These are phyloP conservation scores for Silurus glanis DNA, from an alignment of 2,113 vertebrate genomes.

Conservation along the genomic window DNA sequence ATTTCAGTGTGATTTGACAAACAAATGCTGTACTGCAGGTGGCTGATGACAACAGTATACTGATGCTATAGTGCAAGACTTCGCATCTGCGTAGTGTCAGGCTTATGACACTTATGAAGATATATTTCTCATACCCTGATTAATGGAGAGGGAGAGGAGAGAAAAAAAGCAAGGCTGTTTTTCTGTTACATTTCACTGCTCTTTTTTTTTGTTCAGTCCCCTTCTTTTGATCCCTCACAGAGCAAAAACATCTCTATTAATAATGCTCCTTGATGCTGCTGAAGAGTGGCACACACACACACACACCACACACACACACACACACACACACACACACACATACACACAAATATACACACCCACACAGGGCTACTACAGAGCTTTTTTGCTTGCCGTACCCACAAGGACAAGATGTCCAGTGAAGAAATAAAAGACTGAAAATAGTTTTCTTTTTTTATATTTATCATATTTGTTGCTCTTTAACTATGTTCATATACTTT, in stretches of 20 bases:
- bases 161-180: constrained; percentile 16
- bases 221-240: not conserved
- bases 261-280: constrained; percentile 29
- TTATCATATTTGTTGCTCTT: not conserved
- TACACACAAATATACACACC: not conserved
- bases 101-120: constrained; percentile 24
- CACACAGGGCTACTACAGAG: not conserved
- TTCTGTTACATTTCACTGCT: not conserved
- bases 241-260: constrained; percentile 23
- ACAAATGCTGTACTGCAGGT: not conserved
- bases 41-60: not conserved
- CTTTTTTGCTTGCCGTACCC: not conserved
- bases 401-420: not conserved
- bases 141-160: not conserved
- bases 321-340: not conserved
- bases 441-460: not conserved
- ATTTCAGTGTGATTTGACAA: not conserved
- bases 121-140: constrained; percentile 17
- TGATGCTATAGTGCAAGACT: not conserved
- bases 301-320: no score
- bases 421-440: not conserved
- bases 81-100: not conserved
- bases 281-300: not conserved
- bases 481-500: not conserved
- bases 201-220: constrained; percentile 19